phyloP scores from a whole-genome alignment of 2,888 invertebrate genomes.

The Agrochola lota region DNA sequence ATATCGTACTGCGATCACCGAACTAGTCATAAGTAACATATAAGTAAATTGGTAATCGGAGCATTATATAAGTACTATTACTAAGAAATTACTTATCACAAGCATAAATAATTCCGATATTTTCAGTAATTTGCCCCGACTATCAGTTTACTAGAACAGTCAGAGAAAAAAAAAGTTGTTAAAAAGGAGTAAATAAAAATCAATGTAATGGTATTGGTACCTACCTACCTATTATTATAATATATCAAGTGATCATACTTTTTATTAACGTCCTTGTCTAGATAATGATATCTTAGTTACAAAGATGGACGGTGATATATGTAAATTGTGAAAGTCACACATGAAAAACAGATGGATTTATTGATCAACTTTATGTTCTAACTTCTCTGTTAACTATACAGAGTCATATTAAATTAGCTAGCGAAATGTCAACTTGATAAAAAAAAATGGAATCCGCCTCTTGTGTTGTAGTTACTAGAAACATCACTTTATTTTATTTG shows the following conservation, averaged over 20 bases:
- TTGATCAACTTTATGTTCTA: not conserved
- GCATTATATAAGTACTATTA: not conserved
- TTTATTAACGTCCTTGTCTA: not conserved
- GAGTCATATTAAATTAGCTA: too few relatives aligned
- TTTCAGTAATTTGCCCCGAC: not conserved
- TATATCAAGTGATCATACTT: not conserved
- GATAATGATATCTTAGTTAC: not conserved
- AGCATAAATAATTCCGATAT: not conserved
- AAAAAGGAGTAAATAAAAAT: not conserved
- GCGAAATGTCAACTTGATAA: too few relatives aligned
- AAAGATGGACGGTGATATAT: not conserved
- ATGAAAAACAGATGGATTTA: not conserved
- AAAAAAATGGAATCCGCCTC: too few relatives aligned
- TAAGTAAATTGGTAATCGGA: not conserved
- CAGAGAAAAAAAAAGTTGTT: not conserved
- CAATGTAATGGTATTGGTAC: not conserved
- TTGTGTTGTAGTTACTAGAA: too few relatives aligned
- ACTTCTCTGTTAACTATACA: too few relatives aligned
- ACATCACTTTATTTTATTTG: too few relatives aligned
- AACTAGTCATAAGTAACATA: slow-evolving; percentile 1
- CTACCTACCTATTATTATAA: too few relatives aligned
- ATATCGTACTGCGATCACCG: slow-evolving; percentile 27
- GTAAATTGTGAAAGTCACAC: not conserved
- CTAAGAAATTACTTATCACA: not conserved
- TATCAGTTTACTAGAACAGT: not conserved